A percentile compares a stretch with the other conserved stretches of the same genome.
These are phyloP conservation scores for Saccostrea cuccullata DNA, from an alignment of 1,140 invertebrate species.

Conservation along the genomic window DNA sequence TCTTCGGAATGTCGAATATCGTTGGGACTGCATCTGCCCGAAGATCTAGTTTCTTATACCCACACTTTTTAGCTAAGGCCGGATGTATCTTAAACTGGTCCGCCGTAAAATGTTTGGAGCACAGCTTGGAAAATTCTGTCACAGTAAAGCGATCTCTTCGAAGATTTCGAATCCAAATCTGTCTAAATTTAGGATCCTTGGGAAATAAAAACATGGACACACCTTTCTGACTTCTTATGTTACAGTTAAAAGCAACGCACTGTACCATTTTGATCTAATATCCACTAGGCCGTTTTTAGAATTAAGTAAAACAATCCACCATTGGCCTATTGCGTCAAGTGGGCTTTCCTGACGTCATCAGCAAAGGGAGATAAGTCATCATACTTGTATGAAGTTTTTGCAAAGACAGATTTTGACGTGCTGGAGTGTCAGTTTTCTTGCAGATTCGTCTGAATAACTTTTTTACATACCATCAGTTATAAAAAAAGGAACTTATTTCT, in stretches of 20 bases:
- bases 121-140: background rate
- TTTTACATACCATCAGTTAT: no score
- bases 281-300: no score
- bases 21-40: constrained; percentile 5
- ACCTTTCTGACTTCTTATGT: background rate
- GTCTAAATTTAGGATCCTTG: background rate
- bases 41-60: background rate
- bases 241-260: constrained; percentile 6
- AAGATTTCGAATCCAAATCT: constrained; percentile 13
- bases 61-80: background rate
- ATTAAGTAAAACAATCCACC: no score
- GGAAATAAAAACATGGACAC: constrained; percentile 27
- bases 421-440: no score
- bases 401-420: no score
- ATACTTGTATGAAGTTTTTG: no score
- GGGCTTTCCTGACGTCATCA: no score
- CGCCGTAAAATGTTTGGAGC: constrained; percentile 1
- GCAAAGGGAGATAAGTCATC: no score
- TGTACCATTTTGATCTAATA: constrained; percentile 18
- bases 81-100: background rate
- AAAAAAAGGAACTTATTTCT: no score
- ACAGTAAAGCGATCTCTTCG: background rate
- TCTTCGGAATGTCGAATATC: background rate
- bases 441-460: no score
- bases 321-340: no score